Base-by-base conservation (phyloP, 2,113 vertebrate genomes). In the Collichthys lucidus region DNA sequence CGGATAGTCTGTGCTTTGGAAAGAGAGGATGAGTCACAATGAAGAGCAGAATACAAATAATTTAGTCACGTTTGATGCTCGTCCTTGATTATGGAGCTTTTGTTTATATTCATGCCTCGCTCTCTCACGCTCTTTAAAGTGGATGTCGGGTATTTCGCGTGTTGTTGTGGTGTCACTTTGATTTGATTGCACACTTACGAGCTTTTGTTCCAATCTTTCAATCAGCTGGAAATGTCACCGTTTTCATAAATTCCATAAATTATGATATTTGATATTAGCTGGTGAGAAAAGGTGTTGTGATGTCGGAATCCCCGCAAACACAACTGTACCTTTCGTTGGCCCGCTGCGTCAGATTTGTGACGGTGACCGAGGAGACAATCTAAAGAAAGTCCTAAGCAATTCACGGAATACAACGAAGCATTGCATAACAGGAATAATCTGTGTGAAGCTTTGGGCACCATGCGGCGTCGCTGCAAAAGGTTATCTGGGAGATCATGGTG, bases 381-480 rank as follows among this genome's bases (percentile, higher is more conserved):
- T 66, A 50, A 79, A 61, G 47, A 42, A 16, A 44, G 49, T 60
- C 20, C 15, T 15, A 42, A 73, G 22, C 63, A 44, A 77, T 81
- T 42, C 69, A 69, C 5, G 40, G 29, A 52, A 42, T 15, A 67
- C 56, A 77, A 68, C 68, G 70, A 66, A 62, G 78, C 70, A 47
- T 14, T 12, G 57, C 50, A 49, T 16, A 73, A 52, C 47, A 66
- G 20, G 72, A 74, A 50, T 74, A 80, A 88, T 78, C 62, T 55
- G 81, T 77, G 59, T 61, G 61, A 79, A 56, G 84, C 63, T 73
- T 20, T 50, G 61, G 56, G 42, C 77, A 24, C 60, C 77, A 16
- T 40, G 53, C n/a, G 10, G 66, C 14, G 74, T 72, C 80, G 11
- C 77, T 52, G 85, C 61, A 29, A 88, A 83, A 83, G 85, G 85